Conservation (phyloP, 92 coral and sea anemone genomes). For the Plumapathes pennacea region DNA sequence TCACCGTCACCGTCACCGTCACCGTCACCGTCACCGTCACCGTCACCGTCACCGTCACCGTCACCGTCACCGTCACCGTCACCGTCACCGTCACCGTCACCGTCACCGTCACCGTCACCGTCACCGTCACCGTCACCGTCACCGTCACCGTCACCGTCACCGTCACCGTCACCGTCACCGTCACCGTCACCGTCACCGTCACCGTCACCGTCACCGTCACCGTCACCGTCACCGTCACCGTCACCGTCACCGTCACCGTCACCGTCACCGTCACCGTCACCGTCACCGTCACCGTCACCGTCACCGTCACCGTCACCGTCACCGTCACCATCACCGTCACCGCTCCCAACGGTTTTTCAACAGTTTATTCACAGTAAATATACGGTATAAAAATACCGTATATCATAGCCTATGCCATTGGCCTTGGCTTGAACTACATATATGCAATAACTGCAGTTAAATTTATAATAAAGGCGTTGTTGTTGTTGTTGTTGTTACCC, state of each 20-base stretch:
- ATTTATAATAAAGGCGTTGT: too few relatives aligned
- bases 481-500: too few relatives aligned
- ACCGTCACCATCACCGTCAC: slow-evolving; percentile 1
- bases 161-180: not conserved
- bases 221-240: slow-evolving; percentile 1
- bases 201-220: slow-evolving; percentile 4
- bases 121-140: slow-evolving; percentile 10
- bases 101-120: slow-evolving; percentile 2
- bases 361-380: too few relatives aligned
- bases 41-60: slow-evolving; percentile 1
- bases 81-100: slow-evolving; percentile 1
- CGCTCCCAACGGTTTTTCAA: too few relatives aligned
- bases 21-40: slow-evolving; percentile 2
- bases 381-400: too few relatives aligned
- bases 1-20: slow-evolving; percentile 24
- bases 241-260: slow-evolving; percentile 3
- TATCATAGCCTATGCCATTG: too few relatives aligned
- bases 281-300: slow-evolving; percentile 1
- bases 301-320: slow-evolving; percentile 2
- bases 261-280: slow-evolving; percentile 2
- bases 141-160: slow-evolving; percentile 2
- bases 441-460: too few relatives aligned
- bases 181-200: slow-evolving; percentile 5
- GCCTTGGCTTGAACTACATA: too few relatives aligned
- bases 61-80: slow-evolving; percentile 6